phyloP scores from a whole-genome alignment of 2,888 invertebrate species.

The Strigamia transsilvanica region DNA sequence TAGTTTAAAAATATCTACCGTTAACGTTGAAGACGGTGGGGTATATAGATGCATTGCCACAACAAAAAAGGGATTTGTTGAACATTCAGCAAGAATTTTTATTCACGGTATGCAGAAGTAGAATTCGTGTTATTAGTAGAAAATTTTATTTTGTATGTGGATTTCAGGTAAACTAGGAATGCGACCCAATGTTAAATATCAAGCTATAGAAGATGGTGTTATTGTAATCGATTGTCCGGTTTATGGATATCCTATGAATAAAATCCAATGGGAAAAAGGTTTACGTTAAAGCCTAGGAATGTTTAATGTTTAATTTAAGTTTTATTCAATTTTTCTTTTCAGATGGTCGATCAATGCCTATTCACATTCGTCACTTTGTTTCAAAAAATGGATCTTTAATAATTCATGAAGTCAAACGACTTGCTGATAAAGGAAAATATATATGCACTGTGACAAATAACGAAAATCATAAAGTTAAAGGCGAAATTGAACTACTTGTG shows the following conservation, averaged over 20 bases:
- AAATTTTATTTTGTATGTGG: not conserved
- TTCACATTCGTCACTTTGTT: conserved; percentile 82
- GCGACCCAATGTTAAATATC: conserved; percentile 82
- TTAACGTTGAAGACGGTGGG: not conserved
- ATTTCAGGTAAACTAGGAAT: conserved; percentile 13
- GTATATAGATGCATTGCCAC: not conserved
- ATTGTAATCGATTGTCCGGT: conserved; percentile 86
- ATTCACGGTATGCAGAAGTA: not conserved
- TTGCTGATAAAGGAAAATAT: conserved; percentile 91
- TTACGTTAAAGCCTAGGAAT: not conserved
- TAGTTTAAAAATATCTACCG: not conserved
- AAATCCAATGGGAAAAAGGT: conserved; percentile 93
- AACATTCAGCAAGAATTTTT: conserved; percentile 1
- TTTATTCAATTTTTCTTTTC: conserved; percentile 29
- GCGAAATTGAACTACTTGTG: conserved; percentile 90
- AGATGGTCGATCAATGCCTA: conserved; percentile 85
- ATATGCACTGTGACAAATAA: conserved; percentile 92
- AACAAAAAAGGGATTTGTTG: not conserved
- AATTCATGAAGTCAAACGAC: conserved; percentile 92
- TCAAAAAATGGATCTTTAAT: conserved; percentile 65
- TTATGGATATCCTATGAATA: conserved; percentile 92
- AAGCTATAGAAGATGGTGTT: conserved; percentile 89
- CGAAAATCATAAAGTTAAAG: conserved; percentile 87
- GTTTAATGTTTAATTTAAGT: no score
- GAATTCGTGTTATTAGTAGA: not conserved